Conservation (phyloP, 2,888 invertebrate species). For the Pemphredon lugubris region DNA sequence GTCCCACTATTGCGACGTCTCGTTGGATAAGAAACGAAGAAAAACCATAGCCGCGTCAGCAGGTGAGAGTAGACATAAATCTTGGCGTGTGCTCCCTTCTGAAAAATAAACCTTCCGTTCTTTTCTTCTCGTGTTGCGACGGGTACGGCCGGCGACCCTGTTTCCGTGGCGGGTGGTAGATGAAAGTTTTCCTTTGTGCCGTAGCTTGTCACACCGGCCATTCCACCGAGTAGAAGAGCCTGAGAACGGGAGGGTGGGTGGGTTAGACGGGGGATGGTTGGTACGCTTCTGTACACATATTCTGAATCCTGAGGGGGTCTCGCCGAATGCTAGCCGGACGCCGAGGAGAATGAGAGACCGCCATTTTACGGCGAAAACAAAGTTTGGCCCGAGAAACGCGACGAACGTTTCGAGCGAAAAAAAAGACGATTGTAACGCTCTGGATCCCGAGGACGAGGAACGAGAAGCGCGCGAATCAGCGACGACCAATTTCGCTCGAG, state of each 20-base stretch:
- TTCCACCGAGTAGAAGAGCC: conserved; percentile 39
- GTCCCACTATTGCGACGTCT: not conserved
- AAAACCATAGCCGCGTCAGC: conserved; percentile 59
- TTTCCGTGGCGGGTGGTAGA: conserved; percentile 68
- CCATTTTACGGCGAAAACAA: conserved; percentile 42
- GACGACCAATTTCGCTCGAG: no score
- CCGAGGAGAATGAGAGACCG: conserved; percentile 51
- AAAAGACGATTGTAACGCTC: not conserved
- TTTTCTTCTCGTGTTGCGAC: conserved; percentile 60
- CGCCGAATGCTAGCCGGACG: conserved; percentile 53
- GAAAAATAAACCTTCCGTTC: conserved; percentile 68
- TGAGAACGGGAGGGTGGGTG: conserved; percentile 13
- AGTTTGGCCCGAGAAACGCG: conserved; percentile 43
- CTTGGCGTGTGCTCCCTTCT: conserved; percentile 55
- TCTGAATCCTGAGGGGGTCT: conserved; percentile 59
- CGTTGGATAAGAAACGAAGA: conserved; percentile 23
- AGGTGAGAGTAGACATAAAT: conserved; percentile 66
- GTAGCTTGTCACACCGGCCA: conserved; percentile 63
- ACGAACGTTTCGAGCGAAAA: not conserved
- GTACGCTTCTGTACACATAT: conserved; percentile 53
- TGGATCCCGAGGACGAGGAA: not conserved
- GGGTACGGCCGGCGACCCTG: conserved; percentile 56
- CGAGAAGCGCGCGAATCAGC: no score
- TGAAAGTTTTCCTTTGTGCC: conserved; percentile 71
- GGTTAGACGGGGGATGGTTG: conserved; percentile 16